Base-by-base conservation (phyloP, 2,888 invertebrate genomes). In the Euproctis similis region DNA sequence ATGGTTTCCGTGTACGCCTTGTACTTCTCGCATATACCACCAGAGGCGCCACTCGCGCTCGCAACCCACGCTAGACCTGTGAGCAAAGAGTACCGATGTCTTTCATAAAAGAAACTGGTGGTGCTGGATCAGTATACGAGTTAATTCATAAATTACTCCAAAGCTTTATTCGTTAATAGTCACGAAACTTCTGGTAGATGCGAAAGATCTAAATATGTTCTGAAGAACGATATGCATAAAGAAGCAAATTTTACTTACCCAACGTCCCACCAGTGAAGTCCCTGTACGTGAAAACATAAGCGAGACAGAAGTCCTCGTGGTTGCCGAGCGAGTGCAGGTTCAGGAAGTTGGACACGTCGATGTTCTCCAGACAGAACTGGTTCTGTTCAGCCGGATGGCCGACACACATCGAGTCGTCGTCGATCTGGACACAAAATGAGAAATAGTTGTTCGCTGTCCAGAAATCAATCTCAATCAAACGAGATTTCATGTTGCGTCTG, bases 241-340 rank as follows among this genome's bases (percentile, higher is more conserved):
- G n/a, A n/a, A n/a, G n/a, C n/a, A n/a, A n/a, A n/a, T n/a, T n/a
- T n/a, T 20, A 24, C 31, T 3, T 51, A 85, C 85, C 85, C 21
- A 99, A 87, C 9, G 99, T 99, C 36, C 99, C 99, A 5, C 97
- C 97, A 10, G 96, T 96, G 70, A 99, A 99, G 76, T 99, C 98
- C 58, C 97, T 89, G 71, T 95, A 95, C 0, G 99, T 99, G 81
- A 99, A 98, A 39, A 99, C 96, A 72, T 98, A 99, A n/a, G 99
- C 98, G 41, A 99, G 88, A 69, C 99, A 99, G 84, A 98, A 99
- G 74, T 95, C 95, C 60, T 98, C 95, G 72, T 99, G 99, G 84
- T 99, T 96, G 32, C 94, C 93, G 42, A 98, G 87, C 7, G 98
- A 98, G 76, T 99, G 98, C 23, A 98, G 88, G 81, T 99, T 99